A percentile compares a stretch with the other conserved stretches of the same genome.
These are phyloP conservation scores for Catharus fuscescens DNA, from an alignment of 2,113 vertebrate species.

Conservation along the genomic window DNA sequence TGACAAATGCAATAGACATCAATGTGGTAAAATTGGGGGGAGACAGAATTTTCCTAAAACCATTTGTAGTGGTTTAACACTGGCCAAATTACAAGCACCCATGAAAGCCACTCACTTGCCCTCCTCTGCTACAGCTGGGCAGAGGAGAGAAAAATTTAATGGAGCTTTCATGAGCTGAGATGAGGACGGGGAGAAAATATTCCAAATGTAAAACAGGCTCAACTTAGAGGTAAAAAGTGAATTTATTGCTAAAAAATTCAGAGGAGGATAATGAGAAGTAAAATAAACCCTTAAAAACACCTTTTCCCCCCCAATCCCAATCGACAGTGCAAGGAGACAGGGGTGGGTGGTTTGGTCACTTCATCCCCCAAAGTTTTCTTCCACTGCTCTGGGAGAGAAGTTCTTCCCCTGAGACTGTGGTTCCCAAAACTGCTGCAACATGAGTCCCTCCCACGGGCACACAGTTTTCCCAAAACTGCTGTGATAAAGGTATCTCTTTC, in stretches of 20 bases:
- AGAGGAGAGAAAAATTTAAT: background rate
- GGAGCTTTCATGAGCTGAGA: background rate
- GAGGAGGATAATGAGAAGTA: background rate
- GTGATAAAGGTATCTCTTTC: fast-evolving
- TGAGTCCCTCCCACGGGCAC: background rate
- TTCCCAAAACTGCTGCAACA: background rate
- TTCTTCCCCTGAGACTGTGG: no score
- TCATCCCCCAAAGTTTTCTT: background rate
- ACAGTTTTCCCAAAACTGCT: background rate
- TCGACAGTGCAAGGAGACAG: fast-evolving
- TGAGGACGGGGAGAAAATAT: fast-evolving
- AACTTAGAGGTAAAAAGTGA: background rate
- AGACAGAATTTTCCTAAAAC: background rate
- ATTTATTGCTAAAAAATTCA: background rate
- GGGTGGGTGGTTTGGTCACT: background rate
- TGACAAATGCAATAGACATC: fast-evolving
- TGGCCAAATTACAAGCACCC: background rate
- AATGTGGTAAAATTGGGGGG: background rate
- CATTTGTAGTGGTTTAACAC: no score
- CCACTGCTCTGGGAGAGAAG: background rate
- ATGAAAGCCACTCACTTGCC: background rate
- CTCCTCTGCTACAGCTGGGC: no score
- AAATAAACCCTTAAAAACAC: background rate
- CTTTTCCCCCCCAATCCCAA: background rate
- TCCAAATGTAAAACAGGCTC: background rate